Base-by-base conservation (phyloP, 2,888 invertebrate genomes). In the Dysmachus trigonus region DNA sequence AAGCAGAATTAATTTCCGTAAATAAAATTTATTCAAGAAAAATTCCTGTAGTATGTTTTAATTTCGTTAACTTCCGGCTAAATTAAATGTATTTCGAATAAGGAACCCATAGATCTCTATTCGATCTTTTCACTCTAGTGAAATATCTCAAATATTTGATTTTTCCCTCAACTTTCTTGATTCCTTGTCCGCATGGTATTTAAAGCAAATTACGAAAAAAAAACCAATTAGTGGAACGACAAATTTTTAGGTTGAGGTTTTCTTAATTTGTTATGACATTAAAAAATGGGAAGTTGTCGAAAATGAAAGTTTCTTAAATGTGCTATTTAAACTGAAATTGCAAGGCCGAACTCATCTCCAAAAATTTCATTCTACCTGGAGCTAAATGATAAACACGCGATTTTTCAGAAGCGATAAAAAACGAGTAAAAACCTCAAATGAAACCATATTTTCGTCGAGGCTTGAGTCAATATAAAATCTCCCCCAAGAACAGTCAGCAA, bases 371-470 rank as follows among this genome's bases (percentile, higher is more conserved):
- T n/a, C 1, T 62, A 62, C 62, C 62, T 62, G 62, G 62, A 18
- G 62, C 22, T 62, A 18, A 22, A 62, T 62, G 62, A 62, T 62
- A 62, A 62, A 62, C 27, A 62, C 62, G 62, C 62, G 27, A 62
- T 62, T 62, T 62, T 62, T 62, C 62, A 62, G 10, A 22, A 10
- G 27, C 62, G 27, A 62, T 62, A 62, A 62, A 62, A 62, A 62
- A 62, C 22, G 27, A 62, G 62, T 62, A 62, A 62, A 41, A 62
- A 27, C 62, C 62, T 62, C 27, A 47, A 76, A 35, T 76, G 38
- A 76, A 76, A 35, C 76, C 77, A 77, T 77, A 77, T 77, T 77
- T 77, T 77, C 27, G 27, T 41, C 47, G 77, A 15, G n/a, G 47
- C 47, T 77, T 77, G 41, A 77, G 47, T 77, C 47, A 47, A 77